These are phyloP conservation scores for Habrosyne pyritoides DNA, from an alignment of 2,888 invertebrate species.

Conservation along the genomic window DNA sequence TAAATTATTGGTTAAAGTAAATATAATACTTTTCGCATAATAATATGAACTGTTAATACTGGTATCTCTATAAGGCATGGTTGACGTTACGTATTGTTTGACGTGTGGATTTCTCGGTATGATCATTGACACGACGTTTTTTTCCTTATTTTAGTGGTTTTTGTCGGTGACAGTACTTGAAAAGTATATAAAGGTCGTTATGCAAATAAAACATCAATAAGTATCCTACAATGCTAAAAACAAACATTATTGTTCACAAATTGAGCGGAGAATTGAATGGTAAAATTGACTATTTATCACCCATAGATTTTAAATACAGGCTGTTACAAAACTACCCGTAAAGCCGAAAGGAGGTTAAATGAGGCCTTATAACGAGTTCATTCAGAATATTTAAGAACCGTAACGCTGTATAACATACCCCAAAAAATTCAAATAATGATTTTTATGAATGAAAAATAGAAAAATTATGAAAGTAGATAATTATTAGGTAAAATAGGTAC, in stretches of 20 bases:
- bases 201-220: background rate
- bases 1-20: conserved; percentile 6
- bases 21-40: conserved; percentile 6
- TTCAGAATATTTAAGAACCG: no score
- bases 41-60: background rate
- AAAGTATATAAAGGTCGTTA: background rate
- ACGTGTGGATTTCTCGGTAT: conserved; percentile 7
- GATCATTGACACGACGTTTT: conserved; percentile 12
- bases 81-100: background rate
- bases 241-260: background rate
- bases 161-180: background rate
- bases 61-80: background rate
- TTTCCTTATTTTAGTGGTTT: conserved; percentile 16
- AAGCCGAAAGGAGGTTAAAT: no score
- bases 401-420: no score
- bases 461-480: no score
- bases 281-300: no score
- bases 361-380: no score
- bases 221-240: background rate
- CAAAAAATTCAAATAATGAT: no score
- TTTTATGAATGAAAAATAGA: no score
- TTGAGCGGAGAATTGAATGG: no score
- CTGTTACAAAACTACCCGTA: no score
- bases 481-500: no score
- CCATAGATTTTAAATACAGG: no score